Base-by-base conservation (phyloP, 2,888 invertebrate genomes). In the Elmis aenea region DNA sequence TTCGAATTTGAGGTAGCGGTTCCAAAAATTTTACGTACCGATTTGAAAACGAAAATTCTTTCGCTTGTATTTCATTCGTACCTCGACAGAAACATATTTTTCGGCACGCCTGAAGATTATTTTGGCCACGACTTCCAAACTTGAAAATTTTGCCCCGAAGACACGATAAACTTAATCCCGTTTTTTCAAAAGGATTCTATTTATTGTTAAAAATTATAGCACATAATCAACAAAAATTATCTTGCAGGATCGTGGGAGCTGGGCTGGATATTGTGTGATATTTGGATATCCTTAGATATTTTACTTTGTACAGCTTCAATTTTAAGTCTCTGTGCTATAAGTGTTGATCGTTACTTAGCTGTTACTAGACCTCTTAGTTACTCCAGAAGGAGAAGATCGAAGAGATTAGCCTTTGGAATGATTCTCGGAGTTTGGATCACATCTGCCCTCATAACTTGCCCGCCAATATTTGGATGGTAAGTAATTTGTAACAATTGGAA, bases 231-330 rank as follows among this genome's bases (percentile, higher is more conserved):
- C n/a, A n/a, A n/a, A n/a, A n/a, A n/a, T 14, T 26, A 25, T 33
- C 13, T 66, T 66, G 18, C 69, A 81, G 86, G 85, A 52, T 75
- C 76, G 54, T 96, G 96, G 96, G 81, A 85, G 58, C 79, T 95
- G 23, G 94, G 94, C 22, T 81, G 88, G 76, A 77, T 91, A 46
- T 77, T 92, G 26, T 87, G 88, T 62, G 85, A 88, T 61, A 82
- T 88, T 46, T 95, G 94, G 95, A 84, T 94, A 47, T 93, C 91
- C 54, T 76, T 79, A 69, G 96, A 96, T 67, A 89, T 96, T 33
- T 80, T 94, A 45, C 78, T 95, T 31, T 94, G 93, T 69, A 94
- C 94, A 0, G 90, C 93, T 0, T 92, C 92, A 37, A 94, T 94
- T 58, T 74, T 94, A 18, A 92, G 92, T 52, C 74, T 94, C 42